These are phyloP conservation scores for Malurus cyaneus DNA, from an alignment of 2,113 vertebrate species.

Conservation along the genomic window DNA sequence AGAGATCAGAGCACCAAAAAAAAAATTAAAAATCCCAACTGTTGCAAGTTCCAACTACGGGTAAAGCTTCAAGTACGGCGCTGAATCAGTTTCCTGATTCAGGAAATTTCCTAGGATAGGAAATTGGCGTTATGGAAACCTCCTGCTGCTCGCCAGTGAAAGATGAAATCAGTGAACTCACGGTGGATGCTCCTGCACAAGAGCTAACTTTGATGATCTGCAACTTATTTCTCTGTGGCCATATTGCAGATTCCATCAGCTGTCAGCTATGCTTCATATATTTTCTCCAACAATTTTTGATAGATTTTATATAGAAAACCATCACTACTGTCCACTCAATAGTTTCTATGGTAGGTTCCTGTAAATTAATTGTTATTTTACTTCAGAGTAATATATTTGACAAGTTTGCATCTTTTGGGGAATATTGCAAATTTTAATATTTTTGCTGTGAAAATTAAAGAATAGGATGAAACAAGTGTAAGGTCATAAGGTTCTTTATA, in stretches of 20 bases:
- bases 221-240: neutral
- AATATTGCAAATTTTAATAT: conserved; percentile 44
- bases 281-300: conserved; percentile 70
- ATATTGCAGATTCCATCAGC: conserved; percentile 10
- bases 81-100: neutral
- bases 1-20: conserved; percentile 20
- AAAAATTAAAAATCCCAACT: neutral
- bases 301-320: conserved; percentile 73
- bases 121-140: neutral
- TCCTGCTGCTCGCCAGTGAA: neutral
- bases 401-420: conserved; percentile 46
- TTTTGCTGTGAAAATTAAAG: conserved; percentile 51
- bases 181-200: conserved; percentile 3
- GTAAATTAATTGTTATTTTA: conserved; percentile 50
- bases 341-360: conserved; percentile 32
- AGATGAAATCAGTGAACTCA: neutral
- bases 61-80: neutral
- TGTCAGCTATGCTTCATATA: conserved; percentile 2
- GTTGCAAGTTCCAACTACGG: conserved; percentile 5
- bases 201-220: neutral
- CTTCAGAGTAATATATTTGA: conserved; percentile 65
- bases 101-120: neutral
- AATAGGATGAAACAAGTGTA: neutral
- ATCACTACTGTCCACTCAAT: conserved; percentile 49
- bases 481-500: neutral